Percentiles rank a stretch among this genome's conserved stretches.
Evolutionary conservation across 64 coral and sea anemone species (phyloP).

Genomic region (Exaiptasia diaphana): DNA sequence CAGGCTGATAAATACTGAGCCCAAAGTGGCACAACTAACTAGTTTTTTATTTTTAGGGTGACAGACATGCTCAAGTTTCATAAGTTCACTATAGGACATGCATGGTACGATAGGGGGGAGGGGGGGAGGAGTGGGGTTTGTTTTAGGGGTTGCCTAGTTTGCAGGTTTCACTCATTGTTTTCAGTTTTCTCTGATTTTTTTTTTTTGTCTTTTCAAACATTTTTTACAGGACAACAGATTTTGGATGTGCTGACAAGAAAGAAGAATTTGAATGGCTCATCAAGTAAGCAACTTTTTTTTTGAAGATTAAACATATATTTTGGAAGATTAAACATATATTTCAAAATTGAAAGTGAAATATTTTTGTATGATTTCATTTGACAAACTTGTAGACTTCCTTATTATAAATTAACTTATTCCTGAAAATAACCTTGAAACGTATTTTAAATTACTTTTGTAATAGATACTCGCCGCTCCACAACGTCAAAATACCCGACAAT

Average conservation of each 20-base stretch:
- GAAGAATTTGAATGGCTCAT: conserved; percentile 93
- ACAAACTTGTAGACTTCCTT: too few relatives aligned
- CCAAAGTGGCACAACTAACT: too few relatives aligned
- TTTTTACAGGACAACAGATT: conserved; percentile 90
- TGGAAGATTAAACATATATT: background rate
- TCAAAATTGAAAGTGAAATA: background rate
- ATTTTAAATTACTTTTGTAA: too few relatives aligned
- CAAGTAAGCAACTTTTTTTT: conserved; percentile 69
- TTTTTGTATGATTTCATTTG: background rate
- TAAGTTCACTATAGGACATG: conserved; percentile 96
- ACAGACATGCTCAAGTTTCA: conserved; percentile 96
- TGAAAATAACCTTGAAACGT: too few relatives aligned
- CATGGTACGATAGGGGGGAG: conserved; percentile 51
- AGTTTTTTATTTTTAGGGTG: conserved; percentile 13
- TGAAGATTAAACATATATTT: too few relatives aligned
- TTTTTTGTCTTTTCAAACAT: background rate
- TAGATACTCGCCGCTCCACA: conserved; percentile 96
- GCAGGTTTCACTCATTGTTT: too few relatives aligned
- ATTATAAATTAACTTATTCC: too few relatives aligned
- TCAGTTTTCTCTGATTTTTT: background rate
- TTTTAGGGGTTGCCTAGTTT: background rate
- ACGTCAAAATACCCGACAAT: conserved; percentile 75
- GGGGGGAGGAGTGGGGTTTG: too few relatives aligned
- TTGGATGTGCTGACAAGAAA: conserved; percentile 81
- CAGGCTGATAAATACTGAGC: too few relatives aligned